A percentile compares a stretch with the other conserved stretches of the same genome.
phyloP scores from a whole-genome alignment of 2,888 invertebrate species.

The Mongoloraphidia duomilia region DNA sequence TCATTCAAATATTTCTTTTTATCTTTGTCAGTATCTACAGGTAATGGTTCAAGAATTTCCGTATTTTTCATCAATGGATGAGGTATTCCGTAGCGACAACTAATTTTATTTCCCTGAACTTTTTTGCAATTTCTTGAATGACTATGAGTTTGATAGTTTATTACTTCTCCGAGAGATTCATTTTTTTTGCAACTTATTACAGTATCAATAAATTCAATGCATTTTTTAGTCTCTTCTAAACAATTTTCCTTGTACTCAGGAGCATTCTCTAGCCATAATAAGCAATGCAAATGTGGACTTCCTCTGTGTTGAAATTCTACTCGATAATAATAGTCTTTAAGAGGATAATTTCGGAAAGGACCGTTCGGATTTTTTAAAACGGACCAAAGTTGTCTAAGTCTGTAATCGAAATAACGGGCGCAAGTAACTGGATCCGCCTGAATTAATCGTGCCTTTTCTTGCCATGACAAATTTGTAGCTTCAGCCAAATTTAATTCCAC shows the following conservation, averaged over 20 bases:
- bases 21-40: too few relatives aligned
- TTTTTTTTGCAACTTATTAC: slow-evolving; percentile 13
- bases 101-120: slow-evolving; percentile 7
- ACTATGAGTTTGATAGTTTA: slow-evolving; percentile 13
- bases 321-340: slow-evolving; percentile 14
- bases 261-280: slow-evolving; percentile 15
- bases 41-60: too few relatives aligned
- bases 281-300: slow-evolving; percentile 18
- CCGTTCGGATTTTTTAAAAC: slow-evolving; percentile 9
- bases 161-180: slow-evolving; percentile 7
- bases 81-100: not conserved
- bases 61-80: too few relatives aligned
- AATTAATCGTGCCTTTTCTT: slow-evolving; percentile 14
- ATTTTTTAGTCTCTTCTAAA: too few relatives aligned
- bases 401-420: slow-evolving; percentile 8
- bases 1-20: not conserved
- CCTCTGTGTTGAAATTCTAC: slow-evolving; percentile 21
- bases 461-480: slow-evolving; percentile 6
- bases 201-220: not conserved
- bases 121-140: slow-evolving; percentile 14
- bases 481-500: slow-evolving; percentile 6
- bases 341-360: slow-evolving; percentile 12
- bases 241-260: too few relatives aligned
- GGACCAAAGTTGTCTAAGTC: not conserved
- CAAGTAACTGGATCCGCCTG: slow-evolving; percentile 17